A percentile compares a stretch with the other conserved stretches of the same genome.
Evolutionary conservation across 1,140 invertebrate species (phyloP).

Genomic region (Atta colombica): DNA sequence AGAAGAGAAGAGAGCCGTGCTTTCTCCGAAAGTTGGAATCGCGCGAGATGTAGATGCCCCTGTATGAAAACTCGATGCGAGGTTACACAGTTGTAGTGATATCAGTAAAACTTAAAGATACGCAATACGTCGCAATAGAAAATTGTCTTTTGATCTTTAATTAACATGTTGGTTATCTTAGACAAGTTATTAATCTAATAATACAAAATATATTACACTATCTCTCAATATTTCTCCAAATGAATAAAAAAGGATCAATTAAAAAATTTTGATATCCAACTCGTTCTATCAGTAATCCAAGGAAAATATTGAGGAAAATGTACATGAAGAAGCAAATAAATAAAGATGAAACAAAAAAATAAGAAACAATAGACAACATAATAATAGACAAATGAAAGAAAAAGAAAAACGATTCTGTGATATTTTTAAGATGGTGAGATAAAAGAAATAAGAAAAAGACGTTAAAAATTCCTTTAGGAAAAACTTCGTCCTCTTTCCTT

Average conservation of each 20-base stretch:
- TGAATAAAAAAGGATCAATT: background rate
- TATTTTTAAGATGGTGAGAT: constrained; percentile 45
- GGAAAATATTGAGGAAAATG: background rate
- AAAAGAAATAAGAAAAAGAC: constrained; percentile 44
- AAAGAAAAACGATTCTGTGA: background rate
- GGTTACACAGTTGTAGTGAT: constrained; percentile 22
- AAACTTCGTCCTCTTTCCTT: constrained; percentile 42
- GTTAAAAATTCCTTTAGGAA: constrained; percentile 16
- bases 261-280: background rate
- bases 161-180: too few relatives aligned
- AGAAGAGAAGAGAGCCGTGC: constrained; percentile 4
- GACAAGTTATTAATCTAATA: background rate
- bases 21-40: constrained; percentile 46
- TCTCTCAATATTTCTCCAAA: background rate
- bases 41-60: constrained; percentile 8
- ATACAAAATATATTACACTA: background rate
- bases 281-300: constrained; percentile 9
- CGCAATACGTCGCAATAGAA: background rate
- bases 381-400: background rate
- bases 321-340: background rate
- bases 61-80: constrained; percentile 29
- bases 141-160: constrained; percentile 31
- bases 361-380: background rate
- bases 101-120: constrained; percentile 46
- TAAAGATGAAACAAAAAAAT: background rate